A percentile compares a stretch with the other conserved stretches of the same genome.
Evolutionary conservation across 2,113 vertebrate genomes (phyloP).

Genomic region (Lagenorhynchus albirostris): DNA sequence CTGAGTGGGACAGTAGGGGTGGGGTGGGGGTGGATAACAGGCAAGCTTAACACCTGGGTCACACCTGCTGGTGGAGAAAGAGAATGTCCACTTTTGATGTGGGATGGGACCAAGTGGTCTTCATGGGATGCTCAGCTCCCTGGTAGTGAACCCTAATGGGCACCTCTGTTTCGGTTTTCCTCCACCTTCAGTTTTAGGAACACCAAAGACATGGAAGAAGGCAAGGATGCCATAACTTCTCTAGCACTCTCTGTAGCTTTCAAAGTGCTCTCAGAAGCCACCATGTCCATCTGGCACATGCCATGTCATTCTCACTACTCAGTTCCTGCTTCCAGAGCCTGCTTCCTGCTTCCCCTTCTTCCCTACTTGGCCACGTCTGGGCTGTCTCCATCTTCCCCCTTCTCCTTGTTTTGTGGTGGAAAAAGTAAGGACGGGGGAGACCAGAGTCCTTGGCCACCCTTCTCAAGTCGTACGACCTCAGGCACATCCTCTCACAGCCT

Average conservation of each 20-base stretch:
- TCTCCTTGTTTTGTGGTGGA: neutral
- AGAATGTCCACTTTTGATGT: neutral
- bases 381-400: neutral
- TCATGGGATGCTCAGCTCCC: neutral
- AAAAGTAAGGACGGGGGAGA: neutral
- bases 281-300: neutral
- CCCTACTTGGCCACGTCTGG: neutral
- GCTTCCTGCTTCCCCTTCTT: neutral
- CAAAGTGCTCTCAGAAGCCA: neutral
- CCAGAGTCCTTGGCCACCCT: neutral
- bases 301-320: neutral
- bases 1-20: too few species aligned
- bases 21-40: too few species aligned
- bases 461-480: neutral
- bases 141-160: neutral
- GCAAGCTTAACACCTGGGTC: neutral
- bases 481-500: neutral
- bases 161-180: neutral
- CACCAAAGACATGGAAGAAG: neutral
- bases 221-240: neutral
- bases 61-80: neutral
- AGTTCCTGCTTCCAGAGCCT: neutral
- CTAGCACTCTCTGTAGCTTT: neutral
- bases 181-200: neutral
- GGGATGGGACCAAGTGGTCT: neutral